Base-by-base conservation (phyloP, 2,113 vertebrate genomes). In the Microtus richardsoni region DNA sequence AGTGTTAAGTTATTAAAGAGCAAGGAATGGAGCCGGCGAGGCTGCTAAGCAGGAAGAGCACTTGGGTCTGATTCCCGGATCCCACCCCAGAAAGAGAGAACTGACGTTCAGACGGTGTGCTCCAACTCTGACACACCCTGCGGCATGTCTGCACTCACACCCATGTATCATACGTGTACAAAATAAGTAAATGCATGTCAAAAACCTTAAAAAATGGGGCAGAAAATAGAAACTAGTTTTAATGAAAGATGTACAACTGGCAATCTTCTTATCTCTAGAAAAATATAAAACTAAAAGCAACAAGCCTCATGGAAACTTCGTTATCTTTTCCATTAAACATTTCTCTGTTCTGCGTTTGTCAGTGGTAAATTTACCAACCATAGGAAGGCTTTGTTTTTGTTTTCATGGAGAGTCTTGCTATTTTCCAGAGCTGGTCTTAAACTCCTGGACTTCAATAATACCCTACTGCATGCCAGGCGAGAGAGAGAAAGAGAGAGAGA, bases 271-370 rank as follows among this genome's bases (percentile, higher is more conserved):
- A 62, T 60, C 88, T 94, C 84, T 36, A 60, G 14, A n/a, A 86
- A 92, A 92, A 58, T 58, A 41, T 66, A 52, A 80, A 64, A 87
- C 28, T 17, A 39, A 73, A 64, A 1, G 17, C 41, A 11, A 14
- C 21, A 21, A 26, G 28, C n/a, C 66, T 92, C 44, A 70, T 1
- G 47, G 44, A 89, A 33, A 41, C 19, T 60, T 80, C 7, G 41
- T 6, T 71, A 47, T 22, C 39, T 39, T 96, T 88, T 95, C 78
- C 13, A 52, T 64, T 73, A 91, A 87, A 71, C 41, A 84, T 24
- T 82, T 58, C 52, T 82, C 52, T 33, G 54, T 7, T 3, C 0
- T 49, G 52, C 2, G 73, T 78, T 89, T 75, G 93, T 8, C 44
- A 68, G 44, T 26, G 52, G 8, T 68, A 19, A 85, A n/a, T 52